phyloP scores from a whole-genome alignment of 2,888 invertebrate species.

The Pristionchus arcanus region DNA sequence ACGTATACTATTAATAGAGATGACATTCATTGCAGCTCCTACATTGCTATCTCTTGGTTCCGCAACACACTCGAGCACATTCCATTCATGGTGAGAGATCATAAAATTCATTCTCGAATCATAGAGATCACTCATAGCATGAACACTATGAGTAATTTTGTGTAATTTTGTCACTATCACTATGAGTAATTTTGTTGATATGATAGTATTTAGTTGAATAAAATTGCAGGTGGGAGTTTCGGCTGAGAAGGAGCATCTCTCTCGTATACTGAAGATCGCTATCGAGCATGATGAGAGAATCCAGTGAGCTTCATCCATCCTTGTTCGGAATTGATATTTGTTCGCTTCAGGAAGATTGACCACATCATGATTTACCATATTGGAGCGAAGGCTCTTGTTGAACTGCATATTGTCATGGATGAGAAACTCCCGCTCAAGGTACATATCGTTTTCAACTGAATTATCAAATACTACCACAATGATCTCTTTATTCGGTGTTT shows the following conservation, averaged over 20 bases:
- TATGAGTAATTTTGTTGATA: no score
- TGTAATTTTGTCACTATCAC: no score
- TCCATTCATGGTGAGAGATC: slow-evolving; percentile 59
- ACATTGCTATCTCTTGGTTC: slow-evolving; percentile 75
- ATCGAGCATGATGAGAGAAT: slow-evolving; percentile 72
- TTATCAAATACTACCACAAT: background rate
- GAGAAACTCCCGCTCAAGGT: slow-evolving; percentile 80
- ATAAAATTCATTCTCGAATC: background rate
- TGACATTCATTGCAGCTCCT: slow-evolving; percentile 62
- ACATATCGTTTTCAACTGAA: background rate
- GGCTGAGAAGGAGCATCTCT: slow-evolving; percentile 72
- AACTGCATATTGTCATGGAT: slow-evolving; percentile 80
- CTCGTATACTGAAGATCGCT: slow-evolving; percentile 73
- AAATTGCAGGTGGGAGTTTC: slow-evolving; percentile 59
- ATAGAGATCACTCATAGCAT: no score
- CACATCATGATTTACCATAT: slow-evolving; percentile 82
- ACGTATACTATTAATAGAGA: background rate
- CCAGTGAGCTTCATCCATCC: slow-evolving; percentile 44
- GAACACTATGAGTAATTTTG: no score
- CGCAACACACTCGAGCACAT: slow-evolving; percentile 73
- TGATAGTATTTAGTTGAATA: background rate
- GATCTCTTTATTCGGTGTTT: no score
- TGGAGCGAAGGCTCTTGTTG: slow-evolving; percentile 80
- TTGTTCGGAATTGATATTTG: background rate
- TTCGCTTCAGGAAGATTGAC: slow-evolving; percentile 78